These are phyloP conservation scores for Sterna hirundo DNA, from an alignment of 2,113 vertebrate genomes.

Conservation along the genomic window DNA sequence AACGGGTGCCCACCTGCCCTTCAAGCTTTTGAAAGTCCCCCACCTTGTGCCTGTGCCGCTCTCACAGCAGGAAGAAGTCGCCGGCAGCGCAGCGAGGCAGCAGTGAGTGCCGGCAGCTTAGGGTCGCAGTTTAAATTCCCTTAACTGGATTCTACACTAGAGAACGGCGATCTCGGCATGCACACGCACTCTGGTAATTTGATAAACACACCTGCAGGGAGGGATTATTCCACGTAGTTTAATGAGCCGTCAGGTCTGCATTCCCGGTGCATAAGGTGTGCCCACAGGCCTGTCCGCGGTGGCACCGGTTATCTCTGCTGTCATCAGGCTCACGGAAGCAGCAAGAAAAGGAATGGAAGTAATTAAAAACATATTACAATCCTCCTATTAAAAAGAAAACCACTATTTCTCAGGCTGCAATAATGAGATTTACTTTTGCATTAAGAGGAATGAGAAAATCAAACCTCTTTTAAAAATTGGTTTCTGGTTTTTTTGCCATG, in stretches of 20 bases:
- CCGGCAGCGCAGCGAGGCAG: fast-evolving
- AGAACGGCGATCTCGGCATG: fast-evolving
- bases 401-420: background rate
- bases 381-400: background rate
- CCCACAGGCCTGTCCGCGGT: background rate
- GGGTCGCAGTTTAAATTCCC: background rate
- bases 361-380: background rate
- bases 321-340: background rate
- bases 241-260: background rate
- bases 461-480: background rate
- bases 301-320: background rate
- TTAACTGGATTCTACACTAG: background rate
- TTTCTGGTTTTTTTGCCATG: background rate
- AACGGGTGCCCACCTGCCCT: background rate
- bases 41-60: background rate
- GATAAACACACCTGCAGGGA: background rate
- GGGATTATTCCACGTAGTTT: background rate
- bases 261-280: background rate
- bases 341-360: background rate
- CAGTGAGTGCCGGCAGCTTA: background rate
- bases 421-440: background rate
- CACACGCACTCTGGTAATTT: background rate
- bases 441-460: background rate
- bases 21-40: background rate
- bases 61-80: background rate